Evolutionary conservation across 2,113 vertebrate species (phyloP), one percentile per base, ranked within the genome.

Genomic region (Cephalopholis sonnerati): DNA sequence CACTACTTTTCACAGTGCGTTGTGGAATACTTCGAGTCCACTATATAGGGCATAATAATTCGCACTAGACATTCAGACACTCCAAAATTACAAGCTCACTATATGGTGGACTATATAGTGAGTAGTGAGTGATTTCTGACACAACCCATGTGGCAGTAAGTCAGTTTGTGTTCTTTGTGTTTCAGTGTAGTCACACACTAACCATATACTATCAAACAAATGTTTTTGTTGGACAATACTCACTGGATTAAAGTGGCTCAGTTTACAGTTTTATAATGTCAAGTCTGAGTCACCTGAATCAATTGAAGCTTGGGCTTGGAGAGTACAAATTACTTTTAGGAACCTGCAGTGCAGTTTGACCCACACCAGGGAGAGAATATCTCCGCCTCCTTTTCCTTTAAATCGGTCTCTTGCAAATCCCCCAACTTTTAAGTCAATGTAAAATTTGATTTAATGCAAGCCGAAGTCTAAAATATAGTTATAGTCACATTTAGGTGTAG

Each of bases 171-270:
- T 24, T 65, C 11, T 44, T 4, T 41, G 62, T 24, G 18, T 70
- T 44, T 57, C 4, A 25, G 13, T 65, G 25, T 53, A 7, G 67
- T 27, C 17, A 29, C 8, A 27, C 8, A n/a, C 48, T 36, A 36
- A 54, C 8, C 48, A 51, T 25, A n/a, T 16, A 16, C 27, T 17
- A 41, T 39, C 20, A 53, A 10, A 16, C 5, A 53, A 68, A 50
- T 50, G 65, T 50, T n/a, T 69, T 36, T 54, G 20, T 73, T 59
- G 22, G 70, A 46, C 24, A 72, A 2, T 16, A 25, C 72, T 63
- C 15, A 51, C 39, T 41, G 39, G 8, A 7, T n/a, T n/a, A n/a
- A 41, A 11, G 39, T 41, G n/a, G n/a, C n/a, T n/a, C n/a, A n/a
- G n/a, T n/a, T n/a, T n/a, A 16, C 48, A n/a, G 29, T 36, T 39